Percentiles rank a stretch among this genome's conserved stretches.
Conservation (phyloP, 2,113 vertebrate genomes). For the Bos taurus region ARS-UCD2.0 NC_037344.1:56008501-56009000, state of each 20-base stretch:
- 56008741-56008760: not conserved
- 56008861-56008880: not conserved
- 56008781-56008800: not conserved
- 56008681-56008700: not conserved
- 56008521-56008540: not conserved
- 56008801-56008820: not conserved
- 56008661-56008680: not conserved
- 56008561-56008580: not conserved
- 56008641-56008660: not conserved
- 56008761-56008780: not conserved
- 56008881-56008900: not conserved
- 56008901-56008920: not conserved
- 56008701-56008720: not conserved
- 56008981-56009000: not conserved
- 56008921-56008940: not conserved
- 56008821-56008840: accelerated
- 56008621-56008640: not conserved
- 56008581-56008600: not conserved
- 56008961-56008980: not conserved
- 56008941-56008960: not conserved
- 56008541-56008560: not conserved
- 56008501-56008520: not conserved
- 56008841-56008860: not conserved
- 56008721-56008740: not conserved
- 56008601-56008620: not conserved